phyloP scores from a whole-genome alignment of 2,888 invertebrate genomes.

The Amiota mariae region DNA sequence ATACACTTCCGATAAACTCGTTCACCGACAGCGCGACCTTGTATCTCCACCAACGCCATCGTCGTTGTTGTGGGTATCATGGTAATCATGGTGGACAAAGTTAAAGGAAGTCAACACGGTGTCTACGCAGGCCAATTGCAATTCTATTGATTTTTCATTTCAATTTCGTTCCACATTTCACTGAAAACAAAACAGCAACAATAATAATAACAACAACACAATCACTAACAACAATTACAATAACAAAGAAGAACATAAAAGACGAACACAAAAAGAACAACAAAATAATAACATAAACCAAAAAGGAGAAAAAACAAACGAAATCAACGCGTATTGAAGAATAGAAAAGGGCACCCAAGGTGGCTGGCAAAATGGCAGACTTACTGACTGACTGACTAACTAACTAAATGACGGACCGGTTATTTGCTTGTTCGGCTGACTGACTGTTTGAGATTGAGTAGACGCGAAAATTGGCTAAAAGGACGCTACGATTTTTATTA shows the following conservation, averaged over 20 bases:
- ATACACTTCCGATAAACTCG: constrained; percentile 17
- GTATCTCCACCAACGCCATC: too few relatives aligned
- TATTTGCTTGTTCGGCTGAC: constrained; percentile 21
- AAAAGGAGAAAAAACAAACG: constrained; percentile 33
- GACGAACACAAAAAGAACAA: constrained; percentile 17
- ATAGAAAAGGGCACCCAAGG: constrained; percentile 24
- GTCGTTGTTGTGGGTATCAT: too few relatives aligned
- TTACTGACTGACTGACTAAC: too few relatives aligned
- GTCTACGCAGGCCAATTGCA: constrained; percentile 56
- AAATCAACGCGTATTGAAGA: constrained; percentile 18
- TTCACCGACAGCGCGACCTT: not conserved
- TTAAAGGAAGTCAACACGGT: not conserved
- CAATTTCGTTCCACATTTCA: constrained; percentile 41
- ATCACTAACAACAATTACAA: constrained; percentile 51
- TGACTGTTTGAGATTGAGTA: constrained; percentile 41
- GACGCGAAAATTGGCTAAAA: constrained; percentile 56
- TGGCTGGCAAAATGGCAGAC: not conserved
- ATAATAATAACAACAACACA: not conserved
- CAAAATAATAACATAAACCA: constrained; percentile 3
- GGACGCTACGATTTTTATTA: constrained; percentile 55
- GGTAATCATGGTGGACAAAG: not conserved
- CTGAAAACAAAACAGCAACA: constrained; percentile 4
- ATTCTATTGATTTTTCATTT: constrained; percentile 63
- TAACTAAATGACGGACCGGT: too few relatives aligned
- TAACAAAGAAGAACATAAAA: not conserved